Percentiles rank a stretch among this genome's conserved stretches.
phyloP scores from a whole-genome alignment of 2,888 invertebrate species.

The Eueremaeus valkanovi region DNA sequence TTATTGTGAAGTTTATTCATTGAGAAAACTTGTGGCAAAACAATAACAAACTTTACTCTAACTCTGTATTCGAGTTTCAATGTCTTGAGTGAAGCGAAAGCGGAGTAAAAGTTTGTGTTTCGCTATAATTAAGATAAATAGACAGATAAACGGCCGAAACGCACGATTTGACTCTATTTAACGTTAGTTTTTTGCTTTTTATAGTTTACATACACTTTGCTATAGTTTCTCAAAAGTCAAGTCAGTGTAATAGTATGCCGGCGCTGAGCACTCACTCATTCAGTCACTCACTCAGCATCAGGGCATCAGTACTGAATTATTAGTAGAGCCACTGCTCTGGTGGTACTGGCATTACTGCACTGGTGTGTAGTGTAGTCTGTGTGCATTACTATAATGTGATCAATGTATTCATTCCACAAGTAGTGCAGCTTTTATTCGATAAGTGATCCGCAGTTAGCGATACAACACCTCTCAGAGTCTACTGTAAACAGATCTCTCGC shows the following conservation, averaged over 20 bases:
- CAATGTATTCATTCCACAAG: slow-evolving; percentile 19
- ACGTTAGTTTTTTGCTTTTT: background rate
- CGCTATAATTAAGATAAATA: background rate
- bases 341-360: background rate
- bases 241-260: background rate
- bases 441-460: background rate
- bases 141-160: background rate
- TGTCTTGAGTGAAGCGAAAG: background rate
- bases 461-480: background rate
- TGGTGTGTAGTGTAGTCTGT: background rate
- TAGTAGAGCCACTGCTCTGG: too few relatives aligned
- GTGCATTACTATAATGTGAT: slow-evolving; percentile 13
- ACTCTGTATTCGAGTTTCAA: too few relatives aligned
- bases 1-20: background rate
- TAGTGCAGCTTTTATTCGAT: slow-evolving; percentile 7
- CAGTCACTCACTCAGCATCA: background rate
- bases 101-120: background rate
- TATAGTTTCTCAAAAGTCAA: background rate
- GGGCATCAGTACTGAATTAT: too few relatives aligned
- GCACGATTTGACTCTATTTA: slow-evolving; percentile 4
- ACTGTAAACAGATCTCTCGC: background rate
- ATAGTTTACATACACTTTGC: background rate
- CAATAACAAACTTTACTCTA: background rate
- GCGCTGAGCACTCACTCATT: background rate
- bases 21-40: background rate